These are phyloP conservation scores for Eulithis testata DNA, from an alignment of 2,888 invertebrate species.

Conservation along the genomic window DNA sequence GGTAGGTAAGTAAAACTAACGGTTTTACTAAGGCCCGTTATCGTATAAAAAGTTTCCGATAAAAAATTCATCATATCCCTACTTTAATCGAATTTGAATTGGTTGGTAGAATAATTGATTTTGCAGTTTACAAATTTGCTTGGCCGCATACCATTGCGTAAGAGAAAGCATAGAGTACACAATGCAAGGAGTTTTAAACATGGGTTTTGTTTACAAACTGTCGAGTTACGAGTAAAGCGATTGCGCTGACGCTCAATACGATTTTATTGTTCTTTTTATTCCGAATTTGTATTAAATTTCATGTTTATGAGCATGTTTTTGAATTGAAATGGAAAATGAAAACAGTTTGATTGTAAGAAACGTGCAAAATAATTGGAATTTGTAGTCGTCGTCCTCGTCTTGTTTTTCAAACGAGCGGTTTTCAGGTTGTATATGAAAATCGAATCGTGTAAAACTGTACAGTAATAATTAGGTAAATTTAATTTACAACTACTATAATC, in stretches of 20 bases:
- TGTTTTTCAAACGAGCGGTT: too few relatives aligned
- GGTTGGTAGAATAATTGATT: slow-evolving; percentile 46
- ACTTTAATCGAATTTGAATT: slow-evolving; percentile 38
- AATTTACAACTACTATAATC: too few relatives aligned
- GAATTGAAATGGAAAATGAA: slow-evolving; percentile 25
- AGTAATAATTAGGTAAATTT: too few relatives aligned
- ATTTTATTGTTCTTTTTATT: slow-evolving; percentile 74
- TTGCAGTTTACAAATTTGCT: slow-evolving; percentile 49
- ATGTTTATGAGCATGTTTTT: slow-evolving; percentile 38
- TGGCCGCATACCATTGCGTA: slow-evolving; percentile 55
- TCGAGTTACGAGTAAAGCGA: slow-evolving; percentile 62
- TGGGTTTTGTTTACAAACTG: slow-evolving; percentile 74
- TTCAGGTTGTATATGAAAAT: too few relatives aligned
- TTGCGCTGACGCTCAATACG: slow-evolving; percentile 50
- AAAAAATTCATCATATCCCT: slow-evolving; percentile 44
- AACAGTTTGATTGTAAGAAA: slow-evolving; percentile 14
- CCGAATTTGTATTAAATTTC: slow-evolving; percentile 52
- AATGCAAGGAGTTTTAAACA: slow-evolving; percentile 67
- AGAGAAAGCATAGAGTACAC: slow-evolving; percentile 56
- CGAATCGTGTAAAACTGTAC: not conserved
- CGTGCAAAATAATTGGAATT: slow-evolving; percentile 5
- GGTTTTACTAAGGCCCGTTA: slow-evolving; percentile 14
- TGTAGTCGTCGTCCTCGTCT: not conserved
- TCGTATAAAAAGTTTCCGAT: slow-evolving; percentile 31
- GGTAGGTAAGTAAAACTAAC: too few relatives aligned